Evolutionary conservation across 2,888 invertebrate species (phyloP).

Genomic region (Andrena bicolor): DNA sequence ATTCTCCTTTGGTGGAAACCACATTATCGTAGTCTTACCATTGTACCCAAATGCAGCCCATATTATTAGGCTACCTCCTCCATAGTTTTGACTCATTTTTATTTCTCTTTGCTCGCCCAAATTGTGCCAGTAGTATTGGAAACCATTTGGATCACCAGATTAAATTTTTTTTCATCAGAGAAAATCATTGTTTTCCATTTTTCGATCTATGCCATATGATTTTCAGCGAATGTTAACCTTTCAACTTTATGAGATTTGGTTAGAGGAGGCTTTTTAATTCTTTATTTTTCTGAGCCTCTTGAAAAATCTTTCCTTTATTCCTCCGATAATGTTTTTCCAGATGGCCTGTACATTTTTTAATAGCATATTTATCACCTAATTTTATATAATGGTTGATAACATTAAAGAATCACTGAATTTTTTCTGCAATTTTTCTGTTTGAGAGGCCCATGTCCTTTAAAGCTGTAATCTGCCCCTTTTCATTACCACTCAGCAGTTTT

Average conservation of each 20-base stretch:
- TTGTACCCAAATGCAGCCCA: not conserved
- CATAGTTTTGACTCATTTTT: not conserved
- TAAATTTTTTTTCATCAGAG: not conserved
- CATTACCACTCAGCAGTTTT: no score
- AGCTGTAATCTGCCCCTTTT: no score
- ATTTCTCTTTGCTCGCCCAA: not conserved
- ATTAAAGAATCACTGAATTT: no score
- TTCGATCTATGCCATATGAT: not conserved
- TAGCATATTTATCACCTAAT: no score
- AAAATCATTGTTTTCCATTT: not conserved
- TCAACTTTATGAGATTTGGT: not conserved
- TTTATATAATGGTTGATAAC: no score
- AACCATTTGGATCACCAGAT: not conserved
- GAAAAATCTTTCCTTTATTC: no score
- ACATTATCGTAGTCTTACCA: not conserved
- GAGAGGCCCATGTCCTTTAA: no score
- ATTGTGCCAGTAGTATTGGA: constrained; percentile 4
- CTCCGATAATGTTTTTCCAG: no score
- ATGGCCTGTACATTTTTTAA: no score
- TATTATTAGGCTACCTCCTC: not conserved
- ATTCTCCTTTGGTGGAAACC: not conserved
- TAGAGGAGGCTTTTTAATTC: constrained; percentile 1
- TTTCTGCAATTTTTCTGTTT: no score
- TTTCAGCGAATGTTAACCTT: not conserved
- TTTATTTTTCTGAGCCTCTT: no score